phyloP scores from a whole-genome alignment of 2,113 vertebrate genomes.

The Myanophis thanlyinensis region DNA sequence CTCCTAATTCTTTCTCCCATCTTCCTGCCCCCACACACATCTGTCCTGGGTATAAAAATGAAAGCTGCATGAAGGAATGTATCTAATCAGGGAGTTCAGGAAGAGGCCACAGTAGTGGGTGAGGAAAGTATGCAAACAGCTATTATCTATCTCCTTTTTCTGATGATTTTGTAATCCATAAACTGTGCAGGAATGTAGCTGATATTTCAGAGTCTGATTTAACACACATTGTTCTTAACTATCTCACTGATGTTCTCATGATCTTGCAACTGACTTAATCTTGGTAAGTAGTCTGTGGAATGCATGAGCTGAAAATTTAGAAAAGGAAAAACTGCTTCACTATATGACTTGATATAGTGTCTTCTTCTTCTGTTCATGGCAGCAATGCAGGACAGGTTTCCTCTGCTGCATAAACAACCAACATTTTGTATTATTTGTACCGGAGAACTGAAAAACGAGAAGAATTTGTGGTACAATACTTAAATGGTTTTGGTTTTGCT shows the following conservation, averaged over 20 bases:
- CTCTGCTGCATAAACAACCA: neutral
- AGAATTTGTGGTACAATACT: neutral
- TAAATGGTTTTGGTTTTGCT: conserved; percentile 4
- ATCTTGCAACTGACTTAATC: neutral
- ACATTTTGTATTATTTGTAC: conserved; percentile 10
- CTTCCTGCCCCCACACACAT: neutral
- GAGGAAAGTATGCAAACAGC: neutral
- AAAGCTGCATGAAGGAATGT: conserved; percentile 10
- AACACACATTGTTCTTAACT: neutral
- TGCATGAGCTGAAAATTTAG: neutral
- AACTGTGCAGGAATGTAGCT: neutral
- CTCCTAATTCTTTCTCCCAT: neutral
- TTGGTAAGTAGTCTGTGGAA: neutral
- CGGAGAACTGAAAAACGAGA: conserved; percentile 23
- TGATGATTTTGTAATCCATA: neutral
- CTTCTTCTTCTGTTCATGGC: neutral
- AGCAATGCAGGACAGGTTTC: neutral
- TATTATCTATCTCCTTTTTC: neutral
- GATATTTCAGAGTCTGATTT: neutral
- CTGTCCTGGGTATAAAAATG: neutral
- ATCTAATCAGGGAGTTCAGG: neutral
- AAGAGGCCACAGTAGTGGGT: neutral
- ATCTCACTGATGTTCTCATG: neutral
- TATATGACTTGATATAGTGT: neutral
- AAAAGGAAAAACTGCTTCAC: neutral